Evolutionary conservation across 64 coral and sea anemone species (phyloP).

Genomic region (Porites australiensis): DNA sequence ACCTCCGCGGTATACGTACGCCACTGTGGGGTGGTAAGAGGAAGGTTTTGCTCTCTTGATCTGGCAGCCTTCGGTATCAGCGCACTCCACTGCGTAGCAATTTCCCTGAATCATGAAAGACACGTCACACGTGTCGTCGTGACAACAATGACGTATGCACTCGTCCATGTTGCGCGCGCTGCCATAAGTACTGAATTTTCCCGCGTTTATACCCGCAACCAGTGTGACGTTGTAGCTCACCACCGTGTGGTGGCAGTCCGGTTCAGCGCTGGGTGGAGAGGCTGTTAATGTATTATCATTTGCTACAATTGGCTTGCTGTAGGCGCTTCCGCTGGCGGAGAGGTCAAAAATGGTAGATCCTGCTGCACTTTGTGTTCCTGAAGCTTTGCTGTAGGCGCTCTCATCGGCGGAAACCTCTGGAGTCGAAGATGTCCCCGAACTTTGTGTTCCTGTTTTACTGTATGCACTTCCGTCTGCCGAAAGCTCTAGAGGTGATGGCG

Average conservation of each 20-base stretch:
- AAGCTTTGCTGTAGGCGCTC: not conserved
- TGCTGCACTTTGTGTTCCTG: too few relatives aligned
- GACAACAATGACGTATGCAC: slow-evolving; percentile 91
- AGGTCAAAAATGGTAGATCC: not conserved
- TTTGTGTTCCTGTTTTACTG: not conserved
- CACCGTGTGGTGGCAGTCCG: slow-evolving; percentile 79
- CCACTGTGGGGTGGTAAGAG: slow-evolving; percentile 85
- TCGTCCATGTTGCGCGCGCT: slow-evolving; percentile 73
- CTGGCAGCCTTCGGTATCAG: slow-evolving; percentile 65
- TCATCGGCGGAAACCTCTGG: not conserved
- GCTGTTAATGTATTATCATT: not conserved
- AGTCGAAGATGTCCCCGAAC: too few relatives aligned
- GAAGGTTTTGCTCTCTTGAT: slow-evolving; percentile 89
- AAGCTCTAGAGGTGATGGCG: not conserved
- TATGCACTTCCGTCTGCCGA: not conserved
- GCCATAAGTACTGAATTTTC: slow-evolving; percentile 93
- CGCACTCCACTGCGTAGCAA: slow-evolving; percentile 89
- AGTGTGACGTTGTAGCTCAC: slow-evolving; percentile 90
- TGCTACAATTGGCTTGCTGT: not conserved
- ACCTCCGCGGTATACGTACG: slow-evolving; percentile 82
- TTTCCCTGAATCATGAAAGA: slow-evolving; percentile 94
- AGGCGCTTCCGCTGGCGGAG: not conserved
- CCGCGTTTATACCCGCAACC: slow-evolving; percentile 87
- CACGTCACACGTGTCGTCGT: slow-evolving; percentile 89
- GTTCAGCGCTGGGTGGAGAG: not conserved